Conservation (phyloP, 2,113 vertebrate genomes). For the Callipepla squamata region DNA sequence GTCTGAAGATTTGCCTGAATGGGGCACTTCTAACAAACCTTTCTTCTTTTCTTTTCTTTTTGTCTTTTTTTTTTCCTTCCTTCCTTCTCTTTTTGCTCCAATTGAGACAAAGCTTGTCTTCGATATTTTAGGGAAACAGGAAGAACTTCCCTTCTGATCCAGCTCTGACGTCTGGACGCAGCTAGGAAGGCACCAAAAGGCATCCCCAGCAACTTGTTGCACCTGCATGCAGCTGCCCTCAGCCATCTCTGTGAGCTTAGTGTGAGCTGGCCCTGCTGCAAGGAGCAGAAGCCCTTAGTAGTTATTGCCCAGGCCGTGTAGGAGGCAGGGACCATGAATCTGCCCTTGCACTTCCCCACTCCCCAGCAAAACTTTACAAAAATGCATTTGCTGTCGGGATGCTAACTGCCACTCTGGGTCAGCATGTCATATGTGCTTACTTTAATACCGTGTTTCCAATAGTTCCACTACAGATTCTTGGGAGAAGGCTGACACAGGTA, state of each 20-base stretch:
- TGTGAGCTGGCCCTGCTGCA: neutral
- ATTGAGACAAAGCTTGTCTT: neutral
- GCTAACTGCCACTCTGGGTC: neutral
- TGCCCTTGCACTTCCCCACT: neutral
- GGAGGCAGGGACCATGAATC: neutral
- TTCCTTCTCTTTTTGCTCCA: neutral
- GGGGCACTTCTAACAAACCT: slow-evolving; percentile 24
- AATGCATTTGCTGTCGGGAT: fast-evolving
- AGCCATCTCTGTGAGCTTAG: neutral
- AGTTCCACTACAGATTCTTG: neutral
- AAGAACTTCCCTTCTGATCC: neutral
- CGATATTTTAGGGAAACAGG: neutral
- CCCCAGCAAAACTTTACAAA: neutral
- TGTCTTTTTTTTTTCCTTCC: neutral
- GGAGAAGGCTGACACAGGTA: neutral
- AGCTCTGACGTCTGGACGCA: neutral
- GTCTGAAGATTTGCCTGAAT: slow-evolving; percentile 36
- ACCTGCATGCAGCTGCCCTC: neutral
- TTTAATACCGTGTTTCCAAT: neutral
- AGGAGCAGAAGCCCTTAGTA: neutral
- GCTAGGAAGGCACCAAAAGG: neutral
- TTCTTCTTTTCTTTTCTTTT: neutral
- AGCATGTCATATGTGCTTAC: fast-evolving
- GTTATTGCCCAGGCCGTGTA: neutral
- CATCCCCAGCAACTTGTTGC: neutral